These are phyloP conservation scores for Diprion similis DNA, from an alignment of 1,140 invertebrate genomes.

Conservation along the genomic window DNA sequence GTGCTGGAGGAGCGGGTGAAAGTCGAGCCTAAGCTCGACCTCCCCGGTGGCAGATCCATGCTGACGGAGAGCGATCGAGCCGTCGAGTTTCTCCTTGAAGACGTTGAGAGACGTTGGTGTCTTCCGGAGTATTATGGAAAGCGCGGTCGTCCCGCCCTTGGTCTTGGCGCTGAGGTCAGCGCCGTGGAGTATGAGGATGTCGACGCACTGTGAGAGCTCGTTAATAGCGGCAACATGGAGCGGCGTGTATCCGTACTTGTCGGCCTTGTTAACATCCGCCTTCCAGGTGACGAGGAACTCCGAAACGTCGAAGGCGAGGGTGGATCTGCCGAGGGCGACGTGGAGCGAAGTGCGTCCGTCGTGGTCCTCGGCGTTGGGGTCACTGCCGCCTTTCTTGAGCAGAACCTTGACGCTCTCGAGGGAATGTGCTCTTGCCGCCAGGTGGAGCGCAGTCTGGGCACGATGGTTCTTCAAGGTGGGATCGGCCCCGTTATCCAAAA, in stretches of 20 bases:
- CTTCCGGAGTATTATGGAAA: constrained; percentile 83
- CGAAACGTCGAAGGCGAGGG: constrained; percentile 77
- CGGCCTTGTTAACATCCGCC: constrained; percentile 83
- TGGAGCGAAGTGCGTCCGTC: constrained; percentile 81
- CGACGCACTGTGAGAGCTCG: constrained; percentile 82
- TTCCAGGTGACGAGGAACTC: constrained; percentile 78
- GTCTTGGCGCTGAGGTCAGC: constrained; percentile 85
- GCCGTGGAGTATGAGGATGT: constrained; percentile 81
- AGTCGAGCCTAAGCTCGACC: constrained; percentile 82
- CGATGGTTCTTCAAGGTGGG: constrained; percentile 74
- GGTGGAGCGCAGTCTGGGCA: constrained; percentile 79
- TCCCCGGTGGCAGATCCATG: constrained; percentile 79
- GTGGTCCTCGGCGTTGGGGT: constrained; percentile 78
- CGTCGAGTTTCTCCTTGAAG: constrained; percentile 78
- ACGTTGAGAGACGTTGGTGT: constrained; percentile 81
- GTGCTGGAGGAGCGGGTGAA: constrained; percentile 79
- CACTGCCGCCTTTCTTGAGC: constrained; percentile 72
- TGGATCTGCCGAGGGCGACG: constrained; percentile 77
- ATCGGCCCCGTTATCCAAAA: constrained; percentile 77
- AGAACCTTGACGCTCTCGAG: constrained; percentile 80
- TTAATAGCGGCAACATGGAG: constrained; percentile 87
- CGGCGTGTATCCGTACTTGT: constrained; percentile 89
- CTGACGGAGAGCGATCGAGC: constrained; percentile 79
- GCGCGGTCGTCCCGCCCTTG: constrained; percentile 80
- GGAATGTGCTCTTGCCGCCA: constrained; percentile 77